Evolutionary conservation across 2,113 vertebrate species (phyloP).

Genomic region (Hypocryptadius cinnamomeus): DNA sequence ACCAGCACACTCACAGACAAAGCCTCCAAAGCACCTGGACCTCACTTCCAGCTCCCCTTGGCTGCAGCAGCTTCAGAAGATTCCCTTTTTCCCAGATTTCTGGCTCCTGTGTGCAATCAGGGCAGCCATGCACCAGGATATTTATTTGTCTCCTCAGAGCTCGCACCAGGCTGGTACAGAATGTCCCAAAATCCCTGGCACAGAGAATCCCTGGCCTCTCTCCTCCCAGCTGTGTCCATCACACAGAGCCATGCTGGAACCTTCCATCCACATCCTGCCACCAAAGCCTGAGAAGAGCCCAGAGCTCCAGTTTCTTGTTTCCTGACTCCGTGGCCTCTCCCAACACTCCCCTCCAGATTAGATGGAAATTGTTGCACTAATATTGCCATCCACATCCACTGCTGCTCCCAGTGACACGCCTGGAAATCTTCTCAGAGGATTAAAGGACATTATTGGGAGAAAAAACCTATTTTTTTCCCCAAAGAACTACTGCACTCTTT

Average conservation of each 20-base stretch:
- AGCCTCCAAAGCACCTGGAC: background rate
- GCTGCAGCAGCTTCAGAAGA: background rate
- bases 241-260: background rate
- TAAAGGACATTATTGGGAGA: background rate
- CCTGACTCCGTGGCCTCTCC: background rate
- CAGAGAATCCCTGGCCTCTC: background rate
- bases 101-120: background rate
- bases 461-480: background rate
- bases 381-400: background rate
- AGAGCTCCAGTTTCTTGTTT: background rate
- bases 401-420: background rate
- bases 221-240: background rate
- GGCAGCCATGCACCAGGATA: background rate
- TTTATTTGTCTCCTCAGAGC: background rate
- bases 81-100: background rate
- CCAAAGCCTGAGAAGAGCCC: background rate
- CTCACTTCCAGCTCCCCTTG: background rate
- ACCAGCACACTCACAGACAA: background rate
- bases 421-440: background rate
- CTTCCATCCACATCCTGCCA: background rate
- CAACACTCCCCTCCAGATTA: background rate
- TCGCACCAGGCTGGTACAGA: background rate
- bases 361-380: background rate
- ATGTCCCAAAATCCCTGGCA: background rate
- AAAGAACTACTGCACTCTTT: background rate